Evolutionary conservation across 2,888 invertebrate genomes (phyloP), one percentile per base, ranked within the genome.

Genomic region (Lacanobia wlatinum): DNA sequence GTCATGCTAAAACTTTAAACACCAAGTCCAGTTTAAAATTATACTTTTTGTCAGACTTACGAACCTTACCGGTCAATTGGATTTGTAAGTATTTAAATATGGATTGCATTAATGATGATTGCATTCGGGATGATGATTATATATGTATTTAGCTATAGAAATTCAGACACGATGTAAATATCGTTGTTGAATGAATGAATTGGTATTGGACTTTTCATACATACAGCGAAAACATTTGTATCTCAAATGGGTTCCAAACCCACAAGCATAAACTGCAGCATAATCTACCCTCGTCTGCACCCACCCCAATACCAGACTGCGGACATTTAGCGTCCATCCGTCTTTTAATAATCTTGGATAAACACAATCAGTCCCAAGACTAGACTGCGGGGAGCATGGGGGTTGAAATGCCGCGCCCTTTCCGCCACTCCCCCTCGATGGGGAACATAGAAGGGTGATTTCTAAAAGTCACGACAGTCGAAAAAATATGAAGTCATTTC

Each of bases 331-430:
- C 55, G 43, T 53, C 23, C 40, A 59, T 66, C 62, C 67, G 64
- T 73, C 59, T 68, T 50, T 63, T 64, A 67, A 80, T 78, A 62
- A 71, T 82, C 80, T 78, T 70, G 65, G 63, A 56, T 63, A 80
- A 80, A 73, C 65, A 68, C 70, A 69, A 75, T 62, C 76, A 74
- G 73, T 72, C 74, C 82, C 74, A 74, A 82, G 82, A 80, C 69
- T 82, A 78, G 80, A 82, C 76, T 73, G 63, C 59, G 38, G 63
- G 66, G 78, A 82, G 74, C 76, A 63, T 60, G 34, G 63, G 66
- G 71, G 85, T 84, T 74, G 73, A 80, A 85, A 87, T 85, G 84
- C 76, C 90, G 87, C 90, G 89, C 91, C 91, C 90, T 90, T 87
- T 87, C 79, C 81, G 82, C 86, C 86, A 83, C 73, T 76, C 87